Base-by-base conservation (phyloP, 2,113 vertebrate species). In the Hemiscyllium ocellatum region DNA sequence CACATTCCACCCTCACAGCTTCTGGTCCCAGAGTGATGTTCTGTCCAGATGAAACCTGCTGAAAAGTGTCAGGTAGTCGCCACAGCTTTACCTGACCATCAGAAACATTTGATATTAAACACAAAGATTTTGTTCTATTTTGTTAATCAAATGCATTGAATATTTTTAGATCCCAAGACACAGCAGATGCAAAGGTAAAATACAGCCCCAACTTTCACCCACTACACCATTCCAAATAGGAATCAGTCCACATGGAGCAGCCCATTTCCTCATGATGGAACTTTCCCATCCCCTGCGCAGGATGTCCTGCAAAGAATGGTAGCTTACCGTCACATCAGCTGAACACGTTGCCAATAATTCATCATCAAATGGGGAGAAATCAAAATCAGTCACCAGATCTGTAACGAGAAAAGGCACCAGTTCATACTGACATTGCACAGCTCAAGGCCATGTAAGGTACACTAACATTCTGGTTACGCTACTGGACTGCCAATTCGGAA, bases 311-410 rank as follows among this genome's bases (percentile, higher is more conserved):
- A 3, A 29, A 56, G 50, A 86, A 72, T 69, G n/a, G 76, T 29
- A 97, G 3, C 98, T 98, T 97, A 99, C 99, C 95, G 2, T 98
- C 96, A 98, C 97, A 95, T 99, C 99, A 0, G 96, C 97, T 0
- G 99, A 99, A 96, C 98, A 98, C 0, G 99, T 99, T 29, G 98
- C 98, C 97, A 99, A 96, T 68, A 99, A 97, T 96, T 97, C 96
- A 95, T 99, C 98, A 96, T 99, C 98, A 1, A 99, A 99, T 4
- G 98, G 98, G 0, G 98, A 99, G 96, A 99, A 99, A 97, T 99
- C 99, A 97, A 99, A 97, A 96, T 99, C 99, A 0, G 98, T 99
- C 96, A 99, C 97, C 96, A 98, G 96, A 97, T 99, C 99, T 99
- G 97, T 89, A 95, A 96, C 12, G 80, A 96, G 56, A 0, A 68